A percentile compares a stretch with the other conserved stretches of the same genome.
Conservation (phyloP, 64 coral and sea anemone genomes). For the Hydrozoanthus tunicans region DNA sequence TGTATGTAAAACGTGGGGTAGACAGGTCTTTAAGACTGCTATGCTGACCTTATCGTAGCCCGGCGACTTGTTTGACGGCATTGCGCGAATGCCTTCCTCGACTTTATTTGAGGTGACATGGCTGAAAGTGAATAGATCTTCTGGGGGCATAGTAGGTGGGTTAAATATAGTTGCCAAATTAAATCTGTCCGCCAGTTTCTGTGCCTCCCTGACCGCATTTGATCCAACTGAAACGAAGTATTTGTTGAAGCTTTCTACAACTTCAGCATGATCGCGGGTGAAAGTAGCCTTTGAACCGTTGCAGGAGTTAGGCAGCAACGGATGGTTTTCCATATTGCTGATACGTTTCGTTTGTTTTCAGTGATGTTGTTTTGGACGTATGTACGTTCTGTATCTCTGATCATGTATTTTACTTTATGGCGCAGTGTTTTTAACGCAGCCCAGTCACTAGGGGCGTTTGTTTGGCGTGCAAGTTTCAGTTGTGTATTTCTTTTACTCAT, state of each 20-base stretch:
- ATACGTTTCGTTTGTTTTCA: constrained; percentile 14
- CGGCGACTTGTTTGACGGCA: constrained; percentile 41
- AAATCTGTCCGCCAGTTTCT: constrained; percentile 2
- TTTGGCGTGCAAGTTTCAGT: constrained; percentile 6
- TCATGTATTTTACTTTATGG: neutral
- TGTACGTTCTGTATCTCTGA: constrained; percentile 3
- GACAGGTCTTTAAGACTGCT: constrained; percentile 10
- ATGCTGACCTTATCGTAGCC: constrained; percentile 22
- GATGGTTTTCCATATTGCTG: constrained; percentile 29
- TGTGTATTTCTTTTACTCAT: constrained; percentile 33
- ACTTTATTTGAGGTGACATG: constrained; percentile 13
- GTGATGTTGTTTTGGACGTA: neutral
- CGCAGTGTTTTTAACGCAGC: neutral
- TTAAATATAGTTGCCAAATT: neutral
- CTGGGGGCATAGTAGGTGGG: neutral
- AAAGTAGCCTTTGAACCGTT: neutral
- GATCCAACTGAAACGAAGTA: constrained; percentile 51
- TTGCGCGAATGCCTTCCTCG: neutral
- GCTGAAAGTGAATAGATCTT: neutral
- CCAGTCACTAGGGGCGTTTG: neutral
- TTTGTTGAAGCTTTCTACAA: constrained; percentile 32
- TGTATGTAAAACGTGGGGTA: constrained; percentile 24
- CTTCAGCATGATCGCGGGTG: neutral
- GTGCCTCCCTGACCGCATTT: neutral
- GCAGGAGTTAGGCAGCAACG: constrained; percentile 31